Conservation (phyloP, 2,113 vertebrate species). For the Ancistrus triradiatus region DNA sequence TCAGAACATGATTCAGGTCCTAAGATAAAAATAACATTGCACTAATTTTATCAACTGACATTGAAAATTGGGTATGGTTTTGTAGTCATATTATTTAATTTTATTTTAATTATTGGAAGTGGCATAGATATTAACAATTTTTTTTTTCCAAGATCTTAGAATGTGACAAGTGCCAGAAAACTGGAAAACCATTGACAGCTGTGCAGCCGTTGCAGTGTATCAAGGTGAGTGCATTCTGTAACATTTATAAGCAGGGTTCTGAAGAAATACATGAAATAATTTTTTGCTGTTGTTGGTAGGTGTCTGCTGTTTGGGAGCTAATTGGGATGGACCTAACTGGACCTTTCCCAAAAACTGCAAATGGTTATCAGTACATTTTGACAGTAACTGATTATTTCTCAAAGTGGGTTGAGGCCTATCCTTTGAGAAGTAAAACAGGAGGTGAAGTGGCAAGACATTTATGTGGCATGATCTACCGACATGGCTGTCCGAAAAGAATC, state of each 20-base stretch:
- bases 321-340: slow-evolving; percentile 31
- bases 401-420: slow-evolving; percentile 36
- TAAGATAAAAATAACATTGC: no score
- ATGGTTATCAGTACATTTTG: slow-evolving; percentile 30
- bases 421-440: slow-evolving; percentile 20
- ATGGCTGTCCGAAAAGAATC: slow-evolving; percentile 34
- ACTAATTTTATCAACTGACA: background rate
- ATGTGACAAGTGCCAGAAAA: no score
- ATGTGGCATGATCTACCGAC: slow-evolving; percentile 10
- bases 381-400: slow-evolving; percentile 39
- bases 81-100: background rate
- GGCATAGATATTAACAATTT: background rate
- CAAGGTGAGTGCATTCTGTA: background rate
- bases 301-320: slow-evolving; percentile 33
- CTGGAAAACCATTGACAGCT: background rate
- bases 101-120: background rate
- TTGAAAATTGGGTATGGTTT: no score
- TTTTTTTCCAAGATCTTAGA: background rate
- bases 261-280: background rate
- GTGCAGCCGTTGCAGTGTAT: background rate
- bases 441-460: slow-evolving; percentile 19
- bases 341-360: slow-evolving; percentile 12
- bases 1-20: no score
- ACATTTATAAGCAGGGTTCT: background rate
- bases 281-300: background rate